Evolutionary conservation across 1,140 invertebrate species (phyloP), one percentile per base, ranked within the genome.

Genomic region (Drosophila micromelanica): DNA sequence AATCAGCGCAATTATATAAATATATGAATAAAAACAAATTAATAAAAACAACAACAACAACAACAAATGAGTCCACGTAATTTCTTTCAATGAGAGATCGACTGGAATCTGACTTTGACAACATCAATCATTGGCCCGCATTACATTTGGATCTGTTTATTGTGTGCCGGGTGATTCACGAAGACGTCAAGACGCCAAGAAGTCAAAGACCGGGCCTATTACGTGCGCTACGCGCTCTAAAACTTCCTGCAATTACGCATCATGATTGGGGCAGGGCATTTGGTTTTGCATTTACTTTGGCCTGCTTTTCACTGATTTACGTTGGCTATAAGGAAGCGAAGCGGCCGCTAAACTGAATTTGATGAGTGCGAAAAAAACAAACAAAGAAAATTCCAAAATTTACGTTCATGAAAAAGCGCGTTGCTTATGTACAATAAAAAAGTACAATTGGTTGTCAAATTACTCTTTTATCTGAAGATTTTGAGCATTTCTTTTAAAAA

Each of bases 211-310:
- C 52, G 67, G 61, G 46, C 49, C 76, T 51, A 79, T 79, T 79
- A 79, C 64, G 56, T 71, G 77, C 62, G 61, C 67, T 80, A 80
- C 78, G 80, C 78, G 78, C 78, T 80, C 78, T 51, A 80, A 76
- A 76, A 67, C 75, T 55, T 65, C 60, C 0, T 46, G 15, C 45
- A 74, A 82, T 65, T 65, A 51, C 71, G 8, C 46, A 72, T 46
- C 60, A 61, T 49, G 51, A 9, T 42, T 48, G 43, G 20, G 32
- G 27, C 60, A 65, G 45, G 56, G 23, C 43, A 54, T 45, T 56
- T 70, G 17, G 3, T 45, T 56, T 70, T 13, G 11, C 20, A 57
- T 54, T 54, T 45, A 15, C 32, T 32, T 37, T 84, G 80, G 60
- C 73, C 76, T 63, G 56, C 30, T 67, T 85, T 74, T 27, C n/a